Evolutionary conservation across 2,113 vertebrate species (phyloP).

Genomic region (Lycocorax pyrrhopterus): DNA sequence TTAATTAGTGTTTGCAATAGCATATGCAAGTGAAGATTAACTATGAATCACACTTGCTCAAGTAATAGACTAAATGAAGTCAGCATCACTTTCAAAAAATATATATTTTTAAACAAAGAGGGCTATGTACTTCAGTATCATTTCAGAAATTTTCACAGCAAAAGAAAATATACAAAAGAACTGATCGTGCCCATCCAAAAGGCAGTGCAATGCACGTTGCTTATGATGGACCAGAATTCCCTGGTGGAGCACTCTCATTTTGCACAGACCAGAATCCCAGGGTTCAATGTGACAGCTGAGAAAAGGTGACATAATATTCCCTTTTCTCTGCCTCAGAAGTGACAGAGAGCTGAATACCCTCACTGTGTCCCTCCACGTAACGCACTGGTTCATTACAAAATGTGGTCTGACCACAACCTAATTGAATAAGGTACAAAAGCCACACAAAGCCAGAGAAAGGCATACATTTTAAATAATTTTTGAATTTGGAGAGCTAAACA

Average conservation of each 20-base stretch:
- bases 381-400: background rate
- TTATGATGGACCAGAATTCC: background rate
- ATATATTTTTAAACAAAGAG: background rate
- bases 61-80: background rate
- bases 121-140: background rate
- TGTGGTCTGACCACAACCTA: background rate
- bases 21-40: constrained; percentile 29
- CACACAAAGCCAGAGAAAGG: background rate
- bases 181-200: background rate
- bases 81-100: background rate
- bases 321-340: background rate
- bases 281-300: background rate
- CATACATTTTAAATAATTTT: background rate
- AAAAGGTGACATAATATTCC: background rate
- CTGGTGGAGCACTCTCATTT: too few relatives aligned
- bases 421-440: background rate
- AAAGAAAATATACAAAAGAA: background rate
- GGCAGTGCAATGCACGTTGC: accelerated
- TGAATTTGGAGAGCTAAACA: background rate
- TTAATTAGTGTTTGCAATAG: constrained; percentile 43
- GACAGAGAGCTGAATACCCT: background rate
- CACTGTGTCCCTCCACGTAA: accelerated
- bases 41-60: background rate
- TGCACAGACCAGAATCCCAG: background rate
- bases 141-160: background rate